Conservation (phyloP, 2,797 vertebrate species). For the Bovichtus variegatus region DNA sequence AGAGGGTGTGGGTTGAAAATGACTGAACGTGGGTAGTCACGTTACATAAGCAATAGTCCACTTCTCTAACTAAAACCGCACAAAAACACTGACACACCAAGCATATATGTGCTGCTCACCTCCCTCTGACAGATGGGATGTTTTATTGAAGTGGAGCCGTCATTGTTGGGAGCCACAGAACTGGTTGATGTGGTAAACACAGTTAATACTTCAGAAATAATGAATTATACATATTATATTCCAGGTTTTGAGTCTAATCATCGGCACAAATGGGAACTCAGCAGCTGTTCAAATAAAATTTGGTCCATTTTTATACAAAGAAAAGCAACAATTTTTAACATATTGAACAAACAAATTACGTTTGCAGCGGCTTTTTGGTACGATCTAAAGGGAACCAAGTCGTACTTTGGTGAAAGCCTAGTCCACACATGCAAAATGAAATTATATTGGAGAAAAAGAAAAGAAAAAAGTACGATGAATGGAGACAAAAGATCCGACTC, state of each 20-base stretch:
- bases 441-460: too few relatives aligned
- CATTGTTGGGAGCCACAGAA: constrained; percentile 19
- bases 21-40: constrained; percentile 76
- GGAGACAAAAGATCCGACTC: too few relatives aligned
- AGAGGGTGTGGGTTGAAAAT: constrained; percentile 77
- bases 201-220: not conserved
- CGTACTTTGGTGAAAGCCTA: too few relatives aligned
- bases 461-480: too few relatives aligned
- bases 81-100: constrained; percentile 57
- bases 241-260: not conserved
- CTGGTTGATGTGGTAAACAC: not conserved
- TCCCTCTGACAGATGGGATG: constrained; percentile 39
- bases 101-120: constrained; percentile 46
- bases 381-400: too few relatives aligned
- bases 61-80: constrained; percentile 67
- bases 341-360: not conserved
- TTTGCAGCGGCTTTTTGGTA: too few relatives aligned
- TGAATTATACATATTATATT: not conserved
- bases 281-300: not conserved
- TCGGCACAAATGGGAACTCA: not conserved
- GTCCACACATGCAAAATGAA: too few relatives aligned
- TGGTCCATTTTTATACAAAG: not conserved
- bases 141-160: constrained; percentile 11
- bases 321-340: not conserved
- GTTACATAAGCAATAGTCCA: constrained; percentile 75